A percentile compares a stretch with the other conserved stretches of the same genome.
Evolutionary conservation across 2,888 invertebrate species (phyloP).

Genomic region (Calameuta idolon): DNA sequence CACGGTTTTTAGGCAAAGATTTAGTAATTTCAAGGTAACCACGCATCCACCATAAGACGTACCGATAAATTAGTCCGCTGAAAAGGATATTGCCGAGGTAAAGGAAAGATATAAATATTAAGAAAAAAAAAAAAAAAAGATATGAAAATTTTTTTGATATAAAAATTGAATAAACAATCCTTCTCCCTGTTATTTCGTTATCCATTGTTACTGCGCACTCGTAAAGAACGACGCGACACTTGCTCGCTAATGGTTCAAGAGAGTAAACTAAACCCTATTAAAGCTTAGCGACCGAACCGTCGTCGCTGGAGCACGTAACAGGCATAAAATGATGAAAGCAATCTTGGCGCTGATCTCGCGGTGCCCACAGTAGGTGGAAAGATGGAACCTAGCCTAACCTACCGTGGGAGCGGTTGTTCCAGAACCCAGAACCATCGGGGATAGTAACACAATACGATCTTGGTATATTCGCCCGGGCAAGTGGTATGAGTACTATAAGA

Average conservation of each 20-base stretch:
- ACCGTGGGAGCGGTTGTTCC: constrained; percentile 45
- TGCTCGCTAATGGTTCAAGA: constrained; percentile 21
- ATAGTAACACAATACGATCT: constrained; percentile 35
- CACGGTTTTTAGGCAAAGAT: constrained; percentile 9
- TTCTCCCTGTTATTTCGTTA: not conserved
- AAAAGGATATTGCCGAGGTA: too few relatives aligned
- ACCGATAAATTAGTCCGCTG: not conserved
- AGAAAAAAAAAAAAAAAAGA: too few relatives aligned
- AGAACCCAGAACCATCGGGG: constrained; percentile 33
- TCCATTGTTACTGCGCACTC: not conserved
- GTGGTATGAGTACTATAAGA: constrained; percentile 26
- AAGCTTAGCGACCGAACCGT: constrained; percentile 43
- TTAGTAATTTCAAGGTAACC: not conserved
- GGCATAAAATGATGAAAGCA: constrained; percentile 58
- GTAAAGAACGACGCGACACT: not conserved
- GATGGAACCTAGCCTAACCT: constrained; percentile 36
- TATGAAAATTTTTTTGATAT: not conserved
- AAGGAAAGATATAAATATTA: too few relatives aligned
- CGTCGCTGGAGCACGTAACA: constrained; percentile 46
- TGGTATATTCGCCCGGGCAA: constrained; percentile 35
- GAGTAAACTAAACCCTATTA: constrained; percentile 39
- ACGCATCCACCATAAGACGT: not conserved
- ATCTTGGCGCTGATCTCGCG: constrained; percentile 53
- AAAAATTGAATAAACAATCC: not conserved
- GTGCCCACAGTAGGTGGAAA: constrained; percentile 28